phyloP scores from a whole-genome alignment of 2,888 invertebrate genomes.

The Diplolepis rosae region DNA sequence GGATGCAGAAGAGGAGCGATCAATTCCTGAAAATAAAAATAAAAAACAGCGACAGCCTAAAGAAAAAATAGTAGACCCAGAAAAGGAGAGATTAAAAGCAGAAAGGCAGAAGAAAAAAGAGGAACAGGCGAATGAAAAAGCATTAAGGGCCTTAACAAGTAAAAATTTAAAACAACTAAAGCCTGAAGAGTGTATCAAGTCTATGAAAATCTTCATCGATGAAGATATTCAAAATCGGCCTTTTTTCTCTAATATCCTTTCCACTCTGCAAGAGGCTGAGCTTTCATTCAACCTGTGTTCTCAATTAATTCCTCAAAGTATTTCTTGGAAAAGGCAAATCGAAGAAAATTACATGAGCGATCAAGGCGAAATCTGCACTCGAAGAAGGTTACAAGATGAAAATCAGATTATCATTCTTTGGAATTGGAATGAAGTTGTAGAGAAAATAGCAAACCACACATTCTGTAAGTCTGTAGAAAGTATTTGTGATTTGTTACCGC shows the following conservation, averaged over 20 bases:
- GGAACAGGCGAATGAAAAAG: slow-evolving; percentile 51
- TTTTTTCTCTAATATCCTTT: slow-evolving; percentile 58
- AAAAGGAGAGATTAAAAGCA: slow-evolving; percentile 30
- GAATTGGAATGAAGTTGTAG: slow-evolving; percentile 68
- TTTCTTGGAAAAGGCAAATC: slow-evolving; percentile 72
- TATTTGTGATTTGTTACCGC: slow-evolving; percentile 57
- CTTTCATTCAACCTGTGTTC: slow-evolving; percentile 61
- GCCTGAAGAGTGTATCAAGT: slow-evolving; percentile 63
- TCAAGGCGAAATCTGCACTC: slow-evolving; percentile 55
- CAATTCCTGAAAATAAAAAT: neutral
- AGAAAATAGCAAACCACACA: slow-evolving; percentile 63
- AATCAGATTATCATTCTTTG: slow-evolving; percentile 71
- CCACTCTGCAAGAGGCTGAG: slow-evolving; percentile 58
- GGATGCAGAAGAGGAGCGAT: slow-evolving; percentile 2
- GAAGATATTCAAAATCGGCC: slow-evolving; percentile 46
- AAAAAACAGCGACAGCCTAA: too few species aligned
- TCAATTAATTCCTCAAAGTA: slow-evolving; percentile 68
- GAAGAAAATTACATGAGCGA: slow-evolving; percentile 58
- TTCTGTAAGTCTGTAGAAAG: slow-evolving; percentile 64
- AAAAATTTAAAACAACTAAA: slow-evolving; percentile 56
- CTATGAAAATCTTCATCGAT: slow-evolving; percentile 61
- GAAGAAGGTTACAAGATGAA: slow-evolving; percentile 51
- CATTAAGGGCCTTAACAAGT: slow-evolving; percentile 51
- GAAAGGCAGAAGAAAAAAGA: slow-evolving; percentile 39
- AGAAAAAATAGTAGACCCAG: too few species aligned